Evolutionary conservation across 1,140 invertebrate genomes (phyloP), one percentile per base, ranked within the genome.

Genomic region (Cydia fagiglandana): DNA sequence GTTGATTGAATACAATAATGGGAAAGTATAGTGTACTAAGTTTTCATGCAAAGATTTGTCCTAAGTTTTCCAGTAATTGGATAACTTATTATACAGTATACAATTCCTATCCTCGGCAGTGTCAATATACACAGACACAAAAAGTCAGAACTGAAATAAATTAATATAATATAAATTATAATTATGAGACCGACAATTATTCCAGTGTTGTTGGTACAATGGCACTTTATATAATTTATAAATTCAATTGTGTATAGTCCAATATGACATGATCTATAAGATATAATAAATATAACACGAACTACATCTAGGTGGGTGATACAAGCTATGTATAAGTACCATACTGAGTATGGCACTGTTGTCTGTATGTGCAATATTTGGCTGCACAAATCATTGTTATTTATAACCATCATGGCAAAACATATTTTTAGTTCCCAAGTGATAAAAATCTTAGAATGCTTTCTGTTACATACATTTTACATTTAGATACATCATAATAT

Each of bases 181-280:
- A 24, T 7, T 17, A 56, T 56, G 20, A 24, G 56, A 61, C 56
- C 17, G 56, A 61, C 9, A 61, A 12, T 24, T 61, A 61, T 20
- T 53, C 50, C 4, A 17, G 4, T 10, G n/a, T 20, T 61, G 34
- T 28, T 38, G 66, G 30, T 34, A 45, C n/a, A 70, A 70, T 70
- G 66, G 66, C 66, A 70, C 66, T 70, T 70, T 41, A 70, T 70
- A 38, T 34, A 34, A 70, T 70, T 38, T 66, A 41, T 38, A 38
- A 70, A 70, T 70, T 70, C 17, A 70, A 70, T 38, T 70, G 66
- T 70, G 66, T 70, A 70, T 70, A 70, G n/a, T 41, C 34, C 30
- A 70, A 41, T 70, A 70, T 41, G 66, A 70, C 66, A 70, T 70
- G 66, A 38, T 70, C 66, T 70, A 70, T 66, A 17, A 45, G 38